Conservation (phyloP, 2,888 invertebrate genomes). For the Scrobipalpa atriplicella region DNA sequence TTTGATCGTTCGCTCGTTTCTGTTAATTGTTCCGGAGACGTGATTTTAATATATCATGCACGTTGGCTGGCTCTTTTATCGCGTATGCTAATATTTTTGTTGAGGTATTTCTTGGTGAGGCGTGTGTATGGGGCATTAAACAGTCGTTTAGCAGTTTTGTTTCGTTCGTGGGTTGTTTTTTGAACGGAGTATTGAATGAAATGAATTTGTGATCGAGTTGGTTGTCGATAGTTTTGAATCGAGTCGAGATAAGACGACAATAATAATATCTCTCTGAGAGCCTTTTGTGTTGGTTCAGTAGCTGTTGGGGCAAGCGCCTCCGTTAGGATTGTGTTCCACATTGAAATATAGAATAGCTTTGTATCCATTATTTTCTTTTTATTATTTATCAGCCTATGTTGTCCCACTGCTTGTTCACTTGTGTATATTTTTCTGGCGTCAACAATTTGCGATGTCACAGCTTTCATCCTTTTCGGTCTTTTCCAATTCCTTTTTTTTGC, state of each 20-base stretch:
- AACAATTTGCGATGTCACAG: background rate
- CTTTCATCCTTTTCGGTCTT: too few relatives aligned
- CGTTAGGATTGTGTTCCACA: conserved; percentile 34
- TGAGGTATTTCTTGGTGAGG: conserved; percentile 38
- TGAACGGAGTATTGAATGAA: conserved; percentile 40
- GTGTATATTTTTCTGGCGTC: too few relatives aligned
- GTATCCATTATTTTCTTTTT: too few relatives aligned
- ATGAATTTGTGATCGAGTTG: conserved; percentile 28
- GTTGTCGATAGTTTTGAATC: conserved; percentile 26
- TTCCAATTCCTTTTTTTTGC: too few relatives aligned
- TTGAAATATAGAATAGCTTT: background rate
- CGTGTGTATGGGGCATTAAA: conserved; percentile 53
- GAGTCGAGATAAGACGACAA: conserved; percentile 22
- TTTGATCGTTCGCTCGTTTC: conserved; percentile 77
- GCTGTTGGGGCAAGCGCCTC: conserved; percentile 44
- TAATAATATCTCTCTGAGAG: conserved; percentile 26
- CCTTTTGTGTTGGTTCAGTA: conserved; percentile 48
- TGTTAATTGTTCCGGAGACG: conserved; percentile 77
- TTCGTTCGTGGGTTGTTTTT: conserved; percentile 42
- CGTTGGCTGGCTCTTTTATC: conserved; percentile 70
- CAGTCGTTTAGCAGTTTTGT: conserved; percentile 43
- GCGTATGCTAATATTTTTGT: conserved; percentile 68
- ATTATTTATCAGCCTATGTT: too few relatives aligned
- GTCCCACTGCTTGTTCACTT: too few relatives aligned
- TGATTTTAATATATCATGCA: conserved; percentile 81